phyloP scores from a whole-genome alignment of 2,113 vertebrate species.

The Kobus ellipsiprymnus region DNA sequence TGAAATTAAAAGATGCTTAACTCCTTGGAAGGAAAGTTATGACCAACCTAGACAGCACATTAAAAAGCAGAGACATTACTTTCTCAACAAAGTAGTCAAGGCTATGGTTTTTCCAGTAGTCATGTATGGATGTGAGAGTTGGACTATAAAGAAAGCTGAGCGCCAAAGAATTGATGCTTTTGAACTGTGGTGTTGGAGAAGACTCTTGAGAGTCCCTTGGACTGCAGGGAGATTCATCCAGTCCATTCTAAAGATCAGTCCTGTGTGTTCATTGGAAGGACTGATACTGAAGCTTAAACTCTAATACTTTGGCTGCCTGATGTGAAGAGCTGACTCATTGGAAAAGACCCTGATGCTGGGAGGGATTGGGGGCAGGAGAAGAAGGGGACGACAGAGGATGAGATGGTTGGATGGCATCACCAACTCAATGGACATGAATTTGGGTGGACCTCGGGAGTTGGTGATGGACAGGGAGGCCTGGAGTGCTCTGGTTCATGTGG shows the following conservation, averaged over 20 bases:
- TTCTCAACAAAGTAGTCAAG: background rate
- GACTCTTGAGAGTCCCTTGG: background rate
- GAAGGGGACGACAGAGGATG: too few relatives aligned
- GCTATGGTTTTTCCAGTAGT: background rate
- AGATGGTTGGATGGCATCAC: too few relatives aligned
- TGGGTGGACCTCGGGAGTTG: too few relatives aligned
- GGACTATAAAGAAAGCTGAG: background rate
- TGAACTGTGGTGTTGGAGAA: background rate
- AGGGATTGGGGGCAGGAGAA: background rate
- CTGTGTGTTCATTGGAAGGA: background rate
- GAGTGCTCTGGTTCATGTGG: rapidly evolving
- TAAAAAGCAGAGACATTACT: background rate
- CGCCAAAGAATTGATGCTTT: background rate
- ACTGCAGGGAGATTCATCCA: background rate
- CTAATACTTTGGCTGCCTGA: background rate
- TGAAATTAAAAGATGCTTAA: too few relatives aligned
- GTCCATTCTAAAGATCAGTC: background rate
- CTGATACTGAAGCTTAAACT: background rate
- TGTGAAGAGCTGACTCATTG: background rate
- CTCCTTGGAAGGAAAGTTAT: too few relatives aligned
- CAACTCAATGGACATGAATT: too few relatives aligned
- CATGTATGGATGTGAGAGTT: background rate
- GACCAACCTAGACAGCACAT: background rate
- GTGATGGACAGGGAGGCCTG: too few relatives aligned
- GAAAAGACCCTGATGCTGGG: background rate